Evolutionary conservation across 1,140 invertebrate genomes (phyloP).

Genomic region (Drosophila pandora): DNA sequence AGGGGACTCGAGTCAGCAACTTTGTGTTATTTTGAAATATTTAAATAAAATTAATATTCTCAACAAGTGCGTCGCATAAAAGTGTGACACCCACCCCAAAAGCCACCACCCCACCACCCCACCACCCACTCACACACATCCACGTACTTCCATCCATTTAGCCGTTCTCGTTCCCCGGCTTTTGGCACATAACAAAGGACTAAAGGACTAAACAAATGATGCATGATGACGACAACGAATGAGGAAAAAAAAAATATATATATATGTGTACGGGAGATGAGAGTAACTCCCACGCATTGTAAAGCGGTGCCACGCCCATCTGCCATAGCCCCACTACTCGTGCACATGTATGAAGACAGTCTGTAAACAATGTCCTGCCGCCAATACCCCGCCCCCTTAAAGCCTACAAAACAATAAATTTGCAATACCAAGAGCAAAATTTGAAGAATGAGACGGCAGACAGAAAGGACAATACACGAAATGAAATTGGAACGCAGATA

Average conservation of each 20-base stretch:
- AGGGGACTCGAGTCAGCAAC: slow-evolving; percentile 9
- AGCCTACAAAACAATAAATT: slow-evolving; percentile 56
- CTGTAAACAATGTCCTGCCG: slow-evolving; percentile 51
- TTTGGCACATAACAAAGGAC: slow-evolving; percentile 73
- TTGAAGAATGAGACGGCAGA: slow-evolving; percentile 55
- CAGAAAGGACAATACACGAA: slow-evolving; percentile 42
- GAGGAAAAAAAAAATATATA: slow-evolving; percentile 14
- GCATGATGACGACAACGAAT: slow-evolving; percentile 63
- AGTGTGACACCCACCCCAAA: slow-evolving; percentile 47
- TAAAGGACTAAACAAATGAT: slow-evolving; percentile 75
- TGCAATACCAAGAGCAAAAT: slow-evolving; percentile 51
- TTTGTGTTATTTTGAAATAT: slow-evolving; percentile 62
- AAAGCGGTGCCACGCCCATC: slow-evolving; percentile 21
- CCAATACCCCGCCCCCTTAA: slow-evolving; percentile 1
- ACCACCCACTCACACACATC: slow-evolving; percentile 7
- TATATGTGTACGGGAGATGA: slow-evolving; percentile 18
- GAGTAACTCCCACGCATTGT: slow-evolving; percentile 44
- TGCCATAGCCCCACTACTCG: slow-evolving; percentile 1
- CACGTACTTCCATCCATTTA: slow-evolving; percentile 23
- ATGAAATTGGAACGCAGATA: slow-evolving; percentile 34
- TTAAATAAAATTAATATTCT: slow-evolving; percentile 80
- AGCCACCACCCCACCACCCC: slow-evolving; percentile 2
- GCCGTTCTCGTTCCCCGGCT: slow-evolving; percentile 1
- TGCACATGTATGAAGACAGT: slow-evolving; percentile 29
- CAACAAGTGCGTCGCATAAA: slow-evolving; percentile 71